A percentile compares a stretch with the other conserved stretches of the same genome.
Conservation (phyloP, 2,888 invertebrate genomes). For the Cheilosia impressa region DNA sequence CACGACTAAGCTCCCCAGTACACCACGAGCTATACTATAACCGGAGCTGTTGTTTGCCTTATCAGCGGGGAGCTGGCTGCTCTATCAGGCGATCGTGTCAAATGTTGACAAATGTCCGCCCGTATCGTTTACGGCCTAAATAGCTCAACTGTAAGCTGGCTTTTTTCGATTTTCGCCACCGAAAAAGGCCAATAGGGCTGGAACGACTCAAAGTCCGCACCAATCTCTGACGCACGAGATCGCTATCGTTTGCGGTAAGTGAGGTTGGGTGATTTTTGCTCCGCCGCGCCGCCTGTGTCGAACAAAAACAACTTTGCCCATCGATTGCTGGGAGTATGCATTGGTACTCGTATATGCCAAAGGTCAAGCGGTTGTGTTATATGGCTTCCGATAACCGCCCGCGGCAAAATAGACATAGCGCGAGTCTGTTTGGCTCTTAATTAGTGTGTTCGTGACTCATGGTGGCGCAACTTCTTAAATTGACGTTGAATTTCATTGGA, state of each 20-base stretch:
- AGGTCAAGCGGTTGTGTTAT: slow-evolving; percentile 36
- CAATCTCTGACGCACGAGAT: slow-evolving; percentile 71
- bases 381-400: slow-evolving; percentile 42
- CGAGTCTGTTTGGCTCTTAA: slow-evolving; percentile 44
- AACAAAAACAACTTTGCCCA: slow-evolving; percentile 47
- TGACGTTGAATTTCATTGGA: slow-evolving; percentile 33
- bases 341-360: not conserved
- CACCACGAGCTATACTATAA: not conserved
- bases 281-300: slow-evolving; percentile 19
- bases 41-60: slow-evolving; percentile 33
- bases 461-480: slow-evolving; percentile 34
- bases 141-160: slow-evolving; percentile 8
- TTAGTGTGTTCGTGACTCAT: slow-evolving; percentile 53
- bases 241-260: slow-evolving; percentile 30
- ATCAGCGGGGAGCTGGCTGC: slow-evolving; percentile 28
- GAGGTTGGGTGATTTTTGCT: not conserved
- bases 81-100: slow-evolving; percentile 63
- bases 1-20: slow-evolving; percentile 4
- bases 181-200: slow-evolving; percentile 46
- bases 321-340: slow-evolving; percentile 31
- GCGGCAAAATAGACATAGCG: slow-evolving; percentile 27
- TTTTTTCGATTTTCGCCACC: slow-evolving; percentile 36
- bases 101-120: slow-evolving; percentile 47
- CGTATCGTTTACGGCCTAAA: slow-evolving; percentile 25
- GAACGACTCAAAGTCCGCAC: slow-evolving; percentile 54